Conservation (phyloP, 2,888 invertebrate genomes). For the Phengaris arion region DNA sequence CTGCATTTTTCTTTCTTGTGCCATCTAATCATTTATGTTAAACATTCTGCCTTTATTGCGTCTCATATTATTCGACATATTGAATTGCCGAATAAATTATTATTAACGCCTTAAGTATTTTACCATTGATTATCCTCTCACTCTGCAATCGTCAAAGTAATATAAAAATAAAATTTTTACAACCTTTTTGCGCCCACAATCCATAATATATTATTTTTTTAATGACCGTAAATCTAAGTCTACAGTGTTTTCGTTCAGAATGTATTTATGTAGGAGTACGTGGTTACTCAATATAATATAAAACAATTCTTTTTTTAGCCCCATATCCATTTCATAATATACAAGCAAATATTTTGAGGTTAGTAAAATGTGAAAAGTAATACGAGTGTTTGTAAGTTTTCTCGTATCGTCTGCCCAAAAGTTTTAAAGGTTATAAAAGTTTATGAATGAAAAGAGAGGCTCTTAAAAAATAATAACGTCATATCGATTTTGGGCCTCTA, state of each 20-base stretch:
- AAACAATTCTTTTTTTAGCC: neutral
- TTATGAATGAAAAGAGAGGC: neutral
- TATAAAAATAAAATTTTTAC: conserved; percentile 5
- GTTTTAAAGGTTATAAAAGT: conserved; percentile 22
- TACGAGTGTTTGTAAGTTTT: conserved; percentile 8
- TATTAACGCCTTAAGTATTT: too few species aligned
- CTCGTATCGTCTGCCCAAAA: neutral
- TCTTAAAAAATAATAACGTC: conserved; percentile 21
- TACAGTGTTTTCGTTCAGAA: neutral
- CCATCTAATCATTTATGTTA: too few species aligned
- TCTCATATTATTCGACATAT: too few species aligned
- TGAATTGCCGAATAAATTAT: too few species aligned
- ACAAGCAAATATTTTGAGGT: neutral
- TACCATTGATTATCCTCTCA: too few species aligned
- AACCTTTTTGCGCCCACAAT: neutral
- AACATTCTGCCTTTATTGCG: too few species aligned
- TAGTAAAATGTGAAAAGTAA: neutral
- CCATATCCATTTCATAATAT: neutral
- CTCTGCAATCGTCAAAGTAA: neutral
- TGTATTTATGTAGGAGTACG: neutral
- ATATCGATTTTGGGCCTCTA: conserved; percentile 16
- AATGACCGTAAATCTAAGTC: neutral
- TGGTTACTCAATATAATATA: neutral
- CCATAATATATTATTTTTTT: neutral
- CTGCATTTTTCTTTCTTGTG: neutral